Conservation (phyloP, 2,888 invertebrate species). For the Xestoiulus laeticollis region DNA sequence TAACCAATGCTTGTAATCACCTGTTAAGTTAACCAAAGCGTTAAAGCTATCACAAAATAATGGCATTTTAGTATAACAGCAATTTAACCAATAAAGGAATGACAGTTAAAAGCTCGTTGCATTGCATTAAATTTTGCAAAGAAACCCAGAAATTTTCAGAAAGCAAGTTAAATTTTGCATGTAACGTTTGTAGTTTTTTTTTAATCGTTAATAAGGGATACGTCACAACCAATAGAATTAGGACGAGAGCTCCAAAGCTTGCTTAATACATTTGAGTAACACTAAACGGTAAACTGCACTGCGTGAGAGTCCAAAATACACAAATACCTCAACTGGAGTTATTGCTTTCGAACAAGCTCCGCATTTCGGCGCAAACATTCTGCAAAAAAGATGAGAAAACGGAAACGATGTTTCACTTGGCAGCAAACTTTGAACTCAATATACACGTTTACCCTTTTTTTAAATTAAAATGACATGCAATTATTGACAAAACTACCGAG, state of each 20-base stretch:
- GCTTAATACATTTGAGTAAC: background rate
- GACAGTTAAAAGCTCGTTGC: background rate
- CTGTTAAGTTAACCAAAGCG: background rate
- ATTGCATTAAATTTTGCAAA: background rate
- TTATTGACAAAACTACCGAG: background rate
- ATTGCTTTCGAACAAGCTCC: slow-evolving; percentile 94
- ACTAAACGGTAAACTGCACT: slow-evolving; percentile 39
- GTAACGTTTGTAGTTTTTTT: background rate
- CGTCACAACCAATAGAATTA: background rate
- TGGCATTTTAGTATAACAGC: background rate
- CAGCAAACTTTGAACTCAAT: slow-evolving; percentile 36
- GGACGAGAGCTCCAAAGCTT: background rate
- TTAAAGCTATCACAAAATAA: background rate
- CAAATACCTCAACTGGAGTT: slow-evolving; percentile 83
- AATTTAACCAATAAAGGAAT: background rate
- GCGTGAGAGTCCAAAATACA: slow-evolving; percentile 42
- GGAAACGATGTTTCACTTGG: slow-evolving; percentile 47
- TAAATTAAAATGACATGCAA: background rate
- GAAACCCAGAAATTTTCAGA: background rate
- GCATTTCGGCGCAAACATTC: slow-evolving; percentile 98
- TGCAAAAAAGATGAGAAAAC: slow-evolving; percentile 61
- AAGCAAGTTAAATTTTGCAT: background rate
- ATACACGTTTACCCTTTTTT: background rate
- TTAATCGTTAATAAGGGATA: background rate
- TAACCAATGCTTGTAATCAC: background rate